These are phyloP conservation scores for Parauchenoglanis punctatus DNA, from an alignment of 2,797 vertebrate genomes.

Conservation along the genomic window DNA sequence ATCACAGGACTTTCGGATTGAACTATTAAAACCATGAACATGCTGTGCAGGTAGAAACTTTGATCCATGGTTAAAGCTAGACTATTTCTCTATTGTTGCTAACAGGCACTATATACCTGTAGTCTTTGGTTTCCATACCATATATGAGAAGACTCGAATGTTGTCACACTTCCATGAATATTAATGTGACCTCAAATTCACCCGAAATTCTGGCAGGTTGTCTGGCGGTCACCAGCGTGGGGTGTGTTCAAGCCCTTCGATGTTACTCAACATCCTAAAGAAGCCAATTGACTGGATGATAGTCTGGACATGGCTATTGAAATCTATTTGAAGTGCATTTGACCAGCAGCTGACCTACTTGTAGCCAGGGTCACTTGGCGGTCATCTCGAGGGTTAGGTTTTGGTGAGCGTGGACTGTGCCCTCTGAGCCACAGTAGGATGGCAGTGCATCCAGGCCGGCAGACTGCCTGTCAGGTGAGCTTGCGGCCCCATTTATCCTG, in stretches of 20 bases:
- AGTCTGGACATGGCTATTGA: conserved; percentile 49
- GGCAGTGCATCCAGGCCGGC: conserved; percentile 20
- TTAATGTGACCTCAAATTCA: conserved; percentile 58
- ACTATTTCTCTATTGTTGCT: conserved; percentile 1
- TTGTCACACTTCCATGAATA: conserved; percentile 55
- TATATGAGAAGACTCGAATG: conserved; percentile 33
- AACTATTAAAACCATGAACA: not conserved
- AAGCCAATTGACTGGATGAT: conserved; percentile 26
- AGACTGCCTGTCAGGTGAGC: conserved; percentile 42
- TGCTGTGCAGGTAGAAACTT: not conserved
- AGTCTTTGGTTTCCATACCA: not conserved
- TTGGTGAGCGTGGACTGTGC: conserved; percentile 34
- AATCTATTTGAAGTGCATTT: conserved; percentile 49
- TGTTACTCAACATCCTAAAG: conserved; percentile 28
- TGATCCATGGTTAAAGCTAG: not conserved
- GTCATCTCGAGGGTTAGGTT: conserved; percentile 44
- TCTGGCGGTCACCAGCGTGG: conserved; percentile 50
- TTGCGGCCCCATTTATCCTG: conserved; percentile 51
- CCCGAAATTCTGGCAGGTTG: conserved; percentile 50
- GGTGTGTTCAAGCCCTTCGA: conserved; percentile 28
- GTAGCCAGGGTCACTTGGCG: conserved; percentile 44
- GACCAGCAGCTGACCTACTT: conserved; percentile 51
- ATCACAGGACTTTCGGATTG: not conserved
- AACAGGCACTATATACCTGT: not conserved
- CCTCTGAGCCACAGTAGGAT: conserved; percentile 46